Conservation (phyloP, 2,888 invertebrate genomes). For the Cataglyphis rosenhaueri region DNA sequence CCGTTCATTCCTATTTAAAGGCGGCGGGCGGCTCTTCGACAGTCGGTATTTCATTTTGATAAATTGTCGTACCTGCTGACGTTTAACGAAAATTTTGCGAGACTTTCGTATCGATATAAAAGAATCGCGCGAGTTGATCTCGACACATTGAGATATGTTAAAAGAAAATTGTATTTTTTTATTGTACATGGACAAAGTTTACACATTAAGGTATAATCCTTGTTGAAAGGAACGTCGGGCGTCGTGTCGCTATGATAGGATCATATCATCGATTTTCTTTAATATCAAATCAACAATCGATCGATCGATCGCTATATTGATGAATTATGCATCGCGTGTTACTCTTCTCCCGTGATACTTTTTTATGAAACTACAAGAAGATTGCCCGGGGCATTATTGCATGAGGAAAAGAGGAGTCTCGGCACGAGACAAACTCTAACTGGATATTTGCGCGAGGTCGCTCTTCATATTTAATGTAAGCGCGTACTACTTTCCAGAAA, state of each 20-base stretch:
- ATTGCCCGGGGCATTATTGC: constrained; percentile 60
- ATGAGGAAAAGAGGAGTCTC: constrained; percentile 61
- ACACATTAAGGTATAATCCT: background rate
- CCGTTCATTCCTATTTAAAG: constrained; percentile 59
- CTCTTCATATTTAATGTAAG: constrained; percentile 73
- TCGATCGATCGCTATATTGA: constrained; percentile 33
- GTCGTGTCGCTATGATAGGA: background rate
- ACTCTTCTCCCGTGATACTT: constrained; percentile 42
- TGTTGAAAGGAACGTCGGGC: background rate
- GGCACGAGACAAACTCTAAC: constrained; percentile 30
- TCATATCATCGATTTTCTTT: constrained; percentile 14
- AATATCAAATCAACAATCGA: constrained; percentile 43
- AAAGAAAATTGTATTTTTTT: background rate
- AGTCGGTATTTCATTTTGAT: constrained; percentile 54
- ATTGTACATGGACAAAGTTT: background rate
- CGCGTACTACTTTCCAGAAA: constrained; percentile 71
- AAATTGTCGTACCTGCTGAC: constrained; percentile 34
- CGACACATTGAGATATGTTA: background rate
- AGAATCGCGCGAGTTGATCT: constrained; percentile 1
- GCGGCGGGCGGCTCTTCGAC: constrained; percentile 40
- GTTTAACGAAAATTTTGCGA: constrained; percentile 33
- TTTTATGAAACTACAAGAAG: constrained; percentile 52
- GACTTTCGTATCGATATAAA: constrained; percentile 14
- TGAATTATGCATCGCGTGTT: constrained; percentile 59
- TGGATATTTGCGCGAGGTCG: constrained; percentile 63